These are phyloP conservation scores for Diorhabda carinulata DNA, from an alignment of 1,140 invertebrate species.

Conservation along the genomic window DNA sequence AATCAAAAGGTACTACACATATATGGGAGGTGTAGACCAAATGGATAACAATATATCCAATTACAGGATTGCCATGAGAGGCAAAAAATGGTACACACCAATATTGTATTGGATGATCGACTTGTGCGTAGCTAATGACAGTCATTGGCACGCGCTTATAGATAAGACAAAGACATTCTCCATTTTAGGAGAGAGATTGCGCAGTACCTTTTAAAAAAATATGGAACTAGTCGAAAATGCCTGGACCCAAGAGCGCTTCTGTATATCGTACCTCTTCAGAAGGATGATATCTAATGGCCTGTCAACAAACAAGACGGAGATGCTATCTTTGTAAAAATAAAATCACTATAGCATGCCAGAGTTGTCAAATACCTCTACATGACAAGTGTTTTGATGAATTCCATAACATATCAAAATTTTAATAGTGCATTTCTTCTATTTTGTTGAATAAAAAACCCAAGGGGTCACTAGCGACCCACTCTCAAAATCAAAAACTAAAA, in stretches of 20 bases:
- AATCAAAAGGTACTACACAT: slow-evolving; percentile 10
- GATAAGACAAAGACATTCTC: slow-evolving; percentile 1
- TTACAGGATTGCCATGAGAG: background rate
- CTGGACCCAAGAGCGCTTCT: background rate
- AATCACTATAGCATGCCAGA: no score
- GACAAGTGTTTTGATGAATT: no score
- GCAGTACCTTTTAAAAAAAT: background rate
- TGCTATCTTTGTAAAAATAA: no score
- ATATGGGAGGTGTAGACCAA: background rate
- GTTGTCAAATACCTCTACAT: no score
- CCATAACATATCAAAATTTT: no score
- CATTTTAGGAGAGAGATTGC: slow-evolving; percentile 3
- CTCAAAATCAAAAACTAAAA: no score
- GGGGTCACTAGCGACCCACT: no score
- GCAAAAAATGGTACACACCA: slow-evolving; percentile 8
- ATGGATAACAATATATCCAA: slow-evolving; percentile 4
- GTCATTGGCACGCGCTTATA: background rate
- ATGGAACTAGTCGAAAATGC: background rate
- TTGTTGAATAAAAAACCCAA: no score
- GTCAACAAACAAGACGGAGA: background rate
- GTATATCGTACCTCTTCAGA: background rate
- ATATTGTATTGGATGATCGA: slow-evolving; percentile 5
- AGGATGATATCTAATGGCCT: background rate
- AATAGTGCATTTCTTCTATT: no score
- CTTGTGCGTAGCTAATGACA: background rate